Evolutionary conservation across 2,797 vertebrate species (phyloP).

Genomic region (Parauchenoglanis punctatus): DNA sequence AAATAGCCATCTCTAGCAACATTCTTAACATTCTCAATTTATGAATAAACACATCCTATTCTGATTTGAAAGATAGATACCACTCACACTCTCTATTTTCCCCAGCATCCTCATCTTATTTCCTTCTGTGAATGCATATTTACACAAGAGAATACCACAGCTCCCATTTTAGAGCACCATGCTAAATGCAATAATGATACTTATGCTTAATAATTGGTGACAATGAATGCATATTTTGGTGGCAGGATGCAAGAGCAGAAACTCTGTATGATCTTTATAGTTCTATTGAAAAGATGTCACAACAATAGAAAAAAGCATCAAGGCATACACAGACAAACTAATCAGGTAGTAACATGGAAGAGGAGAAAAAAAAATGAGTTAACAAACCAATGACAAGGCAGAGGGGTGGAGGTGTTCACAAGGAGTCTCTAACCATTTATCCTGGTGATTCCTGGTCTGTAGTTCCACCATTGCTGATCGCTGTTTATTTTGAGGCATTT

Average conservation of each 20-base stretch:
- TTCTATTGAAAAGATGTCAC: not conserved
- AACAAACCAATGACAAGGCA: not conserved
- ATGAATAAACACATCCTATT: not conserved
- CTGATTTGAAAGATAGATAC: constrained; percentile 25
- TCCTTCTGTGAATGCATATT: not conserved
- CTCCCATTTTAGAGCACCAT: not conserved
- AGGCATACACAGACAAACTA: not conserved
- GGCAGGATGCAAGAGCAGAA: not conserved
- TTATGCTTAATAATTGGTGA: not conserved
- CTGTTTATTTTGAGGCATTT: not conserved
- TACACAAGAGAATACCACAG: not conserved
- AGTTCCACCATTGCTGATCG: not conserved
- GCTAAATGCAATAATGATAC: not conserved
- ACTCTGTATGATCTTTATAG: not conserved
- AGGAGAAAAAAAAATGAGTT: not conserved
- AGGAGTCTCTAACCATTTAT: not conserved
- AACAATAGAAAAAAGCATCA: not conserved
- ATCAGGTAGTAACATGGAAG: not conserved
- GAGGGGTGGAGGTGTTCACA: not conserved
- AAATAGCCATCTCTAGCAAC: constrained; percentile 36
- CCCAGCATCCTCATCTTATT: not conserved
- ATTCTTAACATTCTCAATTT: constrained; percentile 19
- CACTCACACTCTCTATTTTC: not conserved
- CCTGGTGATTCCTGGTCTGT: not conserved
- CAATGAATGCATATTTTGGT: not conserved